phyloP scores from a whole-genome alignment of 2,113 vertebrate genomes.

The Thalassarche chlororhynchos region DNA sequence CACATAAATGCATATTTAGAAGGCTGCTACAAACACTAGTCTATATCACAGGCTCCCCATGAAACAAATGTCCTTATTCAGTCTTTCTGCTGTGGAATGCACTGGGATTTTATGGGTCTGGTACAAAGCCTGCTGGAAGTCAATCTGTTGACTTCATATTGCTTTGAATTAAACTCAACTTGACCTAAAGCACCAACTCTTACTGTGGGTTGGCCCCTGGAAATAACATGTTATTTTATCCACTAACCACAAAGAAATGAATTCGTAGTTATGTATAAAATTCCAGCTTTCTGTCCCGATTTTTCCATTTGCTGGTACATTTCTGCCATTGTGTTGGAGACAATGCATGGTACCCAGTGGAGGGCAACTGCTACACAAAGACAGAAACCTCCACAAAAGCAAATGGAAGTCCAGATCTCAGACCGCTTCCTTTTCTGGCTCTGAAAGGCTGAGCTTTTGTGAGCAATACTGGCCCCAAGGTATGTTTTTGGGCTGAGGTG shows the following conservation, averaged over 20 bases:
- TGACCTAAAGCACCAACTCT: background rate
- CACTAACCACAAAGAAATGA: background rate
- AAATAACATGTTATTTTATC: background rate
- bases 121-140: background rate
- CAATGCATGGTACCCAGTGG: rapidly evolving
- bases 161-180: background rate
- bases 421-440: background rate
- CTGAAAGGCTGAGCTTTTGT: background rate
- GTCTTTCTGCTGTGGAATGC: background rate
- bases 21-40: background rate
- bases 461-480: background rate
- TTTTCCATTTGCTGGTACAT: background rate
- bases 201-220: background rate
- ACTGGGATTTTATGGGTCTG: background rate
- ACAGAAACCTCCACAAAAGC: background rate
- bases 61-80: background rate
- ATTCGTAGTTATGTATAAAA: background rate
- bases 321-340: background rate
- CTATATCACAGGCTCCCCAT: background rate
- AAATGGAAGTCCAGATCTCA: background rate
- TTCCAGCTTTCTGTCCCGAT: background rate
- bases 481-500: background rate
- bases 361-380: background rate
- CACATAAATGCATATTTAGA: background rate
- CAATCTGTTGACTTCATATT: background rate